Evolutionary conservation across 2,888 invertebrate genomes (phyloP), one percentile per base, ranked within the genome.

Genomic region (Aleiodes leptofemur): DNA sequence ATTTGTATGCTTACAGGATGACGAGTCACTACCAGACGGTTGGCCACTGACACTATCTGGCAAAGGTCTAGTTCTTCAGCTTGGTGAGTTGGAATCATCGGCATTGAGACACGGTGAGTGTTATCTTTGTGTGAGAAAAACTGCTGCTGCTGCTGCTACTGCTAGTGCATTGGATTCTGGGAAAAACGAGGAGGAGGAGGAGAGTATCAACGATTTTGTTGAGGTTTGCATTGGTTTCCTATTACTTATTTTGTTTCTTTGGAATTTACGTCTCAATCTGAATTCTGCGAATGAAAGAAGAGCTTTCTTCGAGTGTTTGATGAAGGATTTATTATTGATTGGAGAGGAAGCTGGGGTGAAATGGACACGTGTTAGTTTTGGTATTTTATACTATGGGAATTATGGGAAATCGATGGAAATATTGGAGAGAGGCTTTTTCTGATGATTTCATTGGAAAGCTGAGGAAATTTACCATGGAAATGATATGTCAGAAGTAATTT

Each of bases 11-110:
- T 83, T 91, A 55, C 91, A 94, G 94, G 90, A 90, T 83, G 88
- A 91, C 88, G 90, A 91, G 85, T 88, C 91, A 80, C 90, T 89
- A 78, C 92, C 92, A 81, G 88, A 91, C 86, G 94, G 94, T 88
- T 94, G 94, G 94, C 94, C 94, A 77, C 90, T 94, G 88, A 92
- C 92, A 86, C 90, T 93, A 84, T 92, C 91, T 82, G 88, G 87
- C 74, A 91, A 91, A 85, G 93, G 93, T 82, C 90, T 94, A 86
- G 91, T 93, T 83, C 89, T 94, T 82, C 93, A 94, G 85, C 90
- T 94, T 85, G 93, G 93, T 80, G 92, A 92, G 82, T 90, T 93
- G 87, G 92, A 92, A 85, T 91, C 92, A 79, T 91, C 92, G 79
- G 89, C 91, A 82, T 89, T 94, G 81, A 91, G 92, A 84, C 91